phyloP scores from a whole-genome alignment of 2,888 invertebrate genomes.

The Ethmia dodecea region DNA sequence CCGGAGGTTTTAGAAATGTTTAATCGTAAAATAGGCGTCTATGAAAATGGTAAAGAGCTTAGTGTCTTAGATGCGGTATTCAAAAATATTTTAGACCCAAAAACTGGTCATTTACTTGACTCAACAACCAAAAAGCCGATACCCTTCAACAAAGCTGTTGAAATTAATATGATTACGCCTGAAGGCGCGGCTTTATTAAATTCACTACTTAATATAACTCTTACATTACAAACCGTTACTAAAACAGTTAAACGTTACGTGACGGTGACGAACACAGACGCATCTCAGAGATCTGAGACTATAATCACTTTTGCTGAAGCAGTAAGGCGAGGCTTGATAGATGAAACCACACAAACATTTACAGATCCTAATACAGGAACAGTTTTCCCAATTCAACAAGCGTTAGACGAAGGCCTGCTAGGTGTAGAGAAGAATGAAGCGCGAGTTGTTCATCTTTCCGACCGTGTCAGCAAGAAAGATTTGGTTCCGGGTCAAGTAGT shows the following conservation, averaged over 20 bases:
- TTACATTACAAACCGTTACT: slow-evolving; percentile 92
- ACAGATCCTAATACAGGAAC: slow-evolving; percentile 86
- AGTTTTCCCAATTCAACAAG: slow-evolving; percentile 86
- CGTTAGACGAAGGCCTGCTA: slow-evolving; percentile 84
- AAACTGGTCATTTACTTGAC: slow-evolving; percentile 90
- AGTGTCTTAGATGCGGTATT: slow-evolving; percentile 93
- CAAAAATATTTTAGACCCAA: slow-evolving; percentile 90
- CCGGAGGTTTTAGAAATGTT: slow-evolving; percentile 93
- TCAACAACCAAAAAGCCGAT: slow-evolving; percentile 83
- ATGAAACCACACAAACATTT: slow-evolving; percentile 86
- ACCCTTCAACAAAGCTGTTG: slow-evolving; percentile 91
- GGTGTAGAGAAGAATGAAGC: slow-evolving; percentile 78
- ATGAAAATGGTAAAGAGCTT: slow-evolving; percentile 85
- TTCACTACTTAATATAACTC: slow-evolving; percentile 90
- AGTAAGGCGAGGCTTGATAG: slow-evolving; percentile 85
- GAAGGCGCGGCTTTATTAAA: slow-evolving; percentile 92
- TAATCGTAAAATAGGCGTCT: slow-evolving; percentile 88
- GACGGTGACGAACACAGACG: slow-evolving; percentile 83
- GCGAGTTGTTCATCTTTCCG: slow-evolving; percentile 56
- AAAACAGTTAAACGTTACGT: slow-evolving; percentile 90
- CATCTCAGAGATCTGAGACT: slow-evolving; percentile 74
- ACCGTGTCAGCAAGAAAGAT: slow-evolving; percentile 53
- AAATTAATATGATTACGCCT: slow-evolving; percentile 89
- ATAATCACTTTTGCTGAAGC: slow-evolving; percentile 88
- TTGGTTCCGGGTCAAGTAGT: slow-evolving; percentile 67